Evolutionary conservation across 2,113 vertebrate species (phyloP).

Genomic region (Cebus imitator): DNA sequence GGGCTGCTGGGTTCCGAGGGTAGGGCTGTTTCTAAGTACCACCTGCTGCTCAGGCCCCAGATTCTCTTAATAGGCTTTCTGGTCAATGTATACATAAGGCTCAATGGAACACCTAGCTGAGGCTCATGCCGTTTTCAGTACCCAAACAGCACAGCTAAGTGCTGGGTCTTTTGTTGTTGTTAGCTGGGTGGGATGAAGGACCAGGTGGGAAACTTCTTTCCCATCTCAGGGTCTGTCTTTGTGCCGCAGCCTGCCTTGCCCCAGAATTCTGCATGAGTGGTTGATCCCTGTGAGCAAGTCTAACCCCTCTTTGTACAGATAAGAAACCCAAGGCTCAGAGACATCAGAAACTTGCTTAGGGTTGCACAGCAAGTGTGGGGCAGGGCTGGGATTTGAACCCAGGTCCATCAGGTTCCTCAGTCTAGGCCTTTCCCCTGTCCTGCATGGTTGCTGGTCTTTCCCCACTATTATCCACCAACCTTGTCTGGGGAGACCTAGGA

Average conservation of each 20-base stretch:
- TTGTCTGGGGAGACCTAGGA: background rate
- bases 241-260: background rate
- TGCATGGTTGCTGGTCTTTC: background rate
- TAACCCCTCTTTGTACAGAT: background rate
- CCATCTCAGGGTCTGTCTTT: background rate
- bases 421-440: no score
- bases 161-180: background rate
- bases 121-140: background rate
- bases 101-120: background rate
- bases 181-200: no score
- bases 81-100: background rate
- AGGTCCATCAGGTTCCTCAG: background rate
- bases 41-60: background rate
- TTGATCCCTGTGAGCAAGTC: background rate
- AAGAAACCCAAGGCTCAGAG: background rate
- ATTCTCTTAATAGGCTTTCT: background rate
- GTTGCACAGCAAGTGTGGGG: background rate
- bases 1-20: background rate
- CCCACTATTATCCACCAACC: background rate
- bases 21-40: background rate
- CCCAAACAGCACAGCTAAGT: no score
- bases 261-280: background rate
- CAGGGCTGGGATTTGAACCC: background rate
- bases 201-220: background rate
- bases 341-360: background rate